Percentiles rank a stretch among this genome's conserved stretches.
Evolutionary conservation across 2,888 invertebrate genomes (phyloP).

Genomic region (Melanotus villosus): DNA sequence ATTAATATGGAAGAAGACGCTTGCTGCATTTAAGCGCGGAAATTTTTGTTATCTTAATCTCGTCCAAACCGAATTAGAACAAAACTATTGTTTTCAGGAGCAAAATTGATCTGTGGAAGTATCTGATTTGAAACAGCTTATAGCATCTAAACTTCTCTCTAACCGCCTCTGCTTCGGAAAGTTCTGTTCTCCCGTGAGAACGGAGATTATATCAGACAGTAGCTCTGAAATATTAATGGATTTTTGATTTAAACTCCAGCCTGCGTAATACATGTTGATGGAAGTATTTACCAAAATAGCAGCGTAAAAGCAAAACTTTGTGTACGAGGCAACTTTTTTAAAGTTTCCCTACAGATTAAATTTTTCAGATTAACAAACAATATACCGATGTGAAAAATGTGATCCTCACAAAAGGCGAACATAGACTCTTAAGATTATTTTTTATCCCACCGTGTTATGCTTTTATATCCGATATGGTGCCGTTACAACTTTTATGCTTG

Average conservation of each 20-base stretch:
- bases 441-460: background rate
- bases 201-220: slow-evolving; percentile 49
- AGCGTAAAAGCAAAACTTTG: slow-evolving; percentile 38
- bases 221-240: slow-evolving; percentile 49
- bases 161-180: slow-evolving; percentile 43
- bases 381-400: background rate
- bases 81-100: slow-evolving; percentile 27
- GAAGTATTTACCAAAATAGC: slow-evolving; percentile 45
- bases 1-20: too few relatives aligned
- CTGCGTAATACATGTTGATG: slow-evolving; percentile 48
- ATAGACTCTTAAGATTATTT: background rate
- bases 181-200: slow-evolving; percentile 48
- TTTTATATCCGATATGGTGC: too few relatives aligned
- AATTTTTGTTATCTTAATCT: too few relatives aligned
- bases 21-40: too few relatives aligned
- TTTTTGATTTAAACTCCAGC: slow-evolving; percentile 49
- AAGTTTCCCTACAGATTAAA: slow-evolving; percentile 30
- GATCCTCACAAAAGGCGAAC: background rate
- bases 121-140: slow-evolving; percentile 47
- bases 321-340: slow-evolving; percentile 27
- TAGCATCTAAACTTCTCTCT: slow-evolving; percentile 41
- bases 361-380: slow-evolving; percentile 39
- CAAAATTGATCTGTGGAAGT: slow-evolving; percentile 45
- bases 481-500: too few relatives aligned
- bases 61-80: slow-evolving; percentile 3